phyloP scores from a whole-genome alignment of 2,888 invertebrate genomes.

The Aricia artaxerxes region DNA sequence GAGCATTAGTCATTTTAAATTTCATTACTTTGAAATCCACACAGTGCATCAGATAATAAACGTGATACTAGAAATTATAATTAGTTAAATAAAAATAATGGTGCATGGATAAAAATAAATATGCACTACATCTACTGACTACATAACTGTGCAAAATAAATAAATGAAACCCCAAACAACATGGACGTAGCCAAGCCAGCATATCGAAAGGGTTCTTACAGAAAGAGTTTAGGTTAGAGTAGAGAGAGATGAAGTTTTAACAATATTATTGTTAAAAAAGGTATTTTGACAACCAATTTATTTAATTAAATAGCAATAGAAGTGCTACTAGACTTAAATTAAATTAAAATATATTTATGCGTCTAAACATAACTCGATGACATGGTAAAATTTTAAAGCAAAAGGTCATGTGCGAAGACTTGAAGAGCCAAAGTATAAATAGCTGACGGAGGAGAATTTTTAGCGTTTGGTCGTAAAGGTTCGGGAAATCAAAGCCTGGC shows the following conservation, averaged over 20 bases:
- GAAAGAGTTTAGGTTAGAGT: neutral
- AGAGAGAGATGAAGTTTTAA: too few species aligned
- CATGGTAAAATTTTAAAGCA: neutral
- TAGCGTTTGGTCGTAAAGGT: neutral
- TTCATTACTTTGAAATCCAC: slow-evolving; percentile 44
- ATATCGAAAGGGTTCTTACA: neutral
- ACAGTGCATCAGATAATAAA: slow-evolving; percentile 50
- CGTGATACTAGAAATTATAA: slow-evolving; percentile 45
- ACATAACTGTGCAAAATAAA: slow-evolving; percentile 67
- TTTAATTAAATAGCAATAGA: neutral
- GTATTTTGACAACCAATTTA: neutral
- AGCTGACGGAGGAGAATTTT: neutral
- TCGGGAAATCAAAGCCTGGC: neutral
- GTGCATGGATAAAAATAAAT: slow-evolving; percentile 67
- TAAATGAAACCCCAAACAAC: slow-evolving; percentile 46
- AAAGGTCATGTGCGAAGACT: neutral
- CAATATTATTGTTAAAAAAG: too few species aligned
- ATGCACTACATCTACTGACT: slow-evolving; percentile 66
- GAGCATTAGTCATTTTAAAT: slow-evolving; percentile 61
- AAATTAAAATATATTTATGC: neutral
- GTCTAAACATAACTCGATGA: neutral
- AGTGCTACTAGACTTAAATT: neutral
- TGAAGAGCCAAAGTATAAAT: neutral
- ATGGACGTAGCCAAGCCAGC: neutral
- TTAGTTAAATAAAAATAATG: slow-evolving; percentile 60